Base-by-base conservation (phyloP, 1,140 invertebrate species). In the Uloborus diversus region DNA sequence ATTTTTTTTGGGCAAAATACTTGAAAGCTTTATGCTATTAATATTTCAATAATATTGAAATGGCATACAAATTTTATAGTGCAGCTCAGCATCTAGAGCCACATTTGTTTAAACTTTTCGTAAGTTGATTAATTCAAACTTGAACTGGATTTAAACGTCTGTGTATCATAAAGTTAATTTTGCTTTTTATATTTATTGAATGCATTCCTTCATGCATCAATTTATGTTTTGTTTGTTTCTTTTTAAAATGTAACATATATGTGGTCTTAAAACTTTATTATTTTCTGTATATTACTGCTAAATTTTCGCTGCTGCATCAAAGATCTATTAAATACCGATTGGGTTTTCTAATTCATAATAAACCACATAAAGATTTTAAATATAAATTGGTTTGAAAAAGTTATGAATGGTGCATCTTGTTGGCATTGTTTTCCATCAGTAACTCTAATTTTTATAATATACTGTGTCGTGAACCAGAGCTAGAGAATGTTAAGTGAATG, bases 21-120 rank as follows among this genome's bases (percentile, higher is more conserved):
- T n/a, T n/a, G n/a, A n/a, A n/a, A n/a, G n/a, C n/a, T n/a, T n/a
- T n/a, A n/a, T n/a, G n/a, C n/a, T n/a, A n/a, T n/a, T n/a, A n/a
- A n/a, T n/a, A n/a, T n/a, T n/a, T n/a, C n/a, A n/a, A n/a, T n/a
- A n/a, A n/a, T n/a, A n/a, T n/a, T n/a, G n/a, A n/a, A n/a, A 73
- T 73, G 69, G 57, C 69, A 4, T 61, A 73, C 20, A 59, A 37
- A 42, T 13, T 73, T n/a, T 49, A 13, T 47, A 61, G n/a, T 23
- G 56, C 37, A 30, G 35, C 32, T 1, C 53, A 61, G 17, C 23
- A 25, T 13, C 32, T 37, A 11, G 69, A 73, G 28, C 25, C 56
- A n/a, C 32, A 61, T 30, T 61, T 73, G 25, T 61, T 61, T 7
- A 73, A 61, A 20, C 47, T 73, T 30, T 13, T 61, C 23, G 69